Base-by-base conservation (phyloP, 2,113 vertebrate genomes). In the Etia nguti region DNA sequence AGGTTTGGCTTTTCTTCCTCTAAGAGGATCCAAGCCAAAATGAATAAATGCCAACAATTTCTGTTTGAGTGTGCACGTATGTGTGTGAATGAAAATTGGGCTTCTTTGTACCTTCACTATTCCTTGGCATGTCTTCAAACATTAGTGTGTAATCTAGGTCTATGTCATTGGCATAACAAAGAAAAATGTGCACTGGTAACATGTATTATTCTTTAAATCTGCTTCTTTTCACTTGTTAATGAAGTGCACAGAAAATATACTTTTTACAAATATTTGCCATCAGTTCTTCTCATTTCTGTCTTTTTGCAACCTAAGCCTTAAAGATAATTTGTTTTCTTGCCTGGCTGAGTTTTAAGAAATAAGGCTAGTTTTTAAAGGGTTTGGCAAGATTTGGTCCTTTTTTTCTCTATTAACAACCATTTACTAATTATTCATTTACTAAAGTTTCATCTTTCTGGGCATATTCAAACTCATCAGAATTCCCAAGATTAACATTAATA, bases 21-120 rank as follows among this genome's bases (percentile, higher is more conserved):
- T 93, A 90, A 94, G 94, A 95, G 88, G 93, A 93, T 94, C 86
- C 31, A 6, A 90, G 91, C 92, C 87, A 94, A 91, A 87, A 86
- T 86, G 88, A 93, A 60, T 82, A 89, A 91, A 90, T 93, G 93
- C 93, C 94, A 94, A 88, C 82, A 85, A 12, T 86, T 79, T 87
- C n/a, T 82, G 54, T 89, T 86, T 52, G 38, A 5, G 50, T 43
- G 55, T 83, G 54, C 22, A 31, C 4, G 4, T 48, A 41, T 60
- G 38, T 81, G 57, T 73, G 75, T 85, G 86, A 85, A 79, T 65
- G 60, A 41, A 88, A 89, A 86, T 50, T 60, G 62, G 81, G 54
- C 48, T 75, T 62, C 82, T 88, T 90, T 92, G 80, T 86, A 88
- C 85, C 83, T 87, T 79, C 22, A 48, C 81, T 79, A 86, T 84